Base-by-base conservation (phyloP, 1,140 invertebrate species). In the Ceratosolen solmsi region DNA sequence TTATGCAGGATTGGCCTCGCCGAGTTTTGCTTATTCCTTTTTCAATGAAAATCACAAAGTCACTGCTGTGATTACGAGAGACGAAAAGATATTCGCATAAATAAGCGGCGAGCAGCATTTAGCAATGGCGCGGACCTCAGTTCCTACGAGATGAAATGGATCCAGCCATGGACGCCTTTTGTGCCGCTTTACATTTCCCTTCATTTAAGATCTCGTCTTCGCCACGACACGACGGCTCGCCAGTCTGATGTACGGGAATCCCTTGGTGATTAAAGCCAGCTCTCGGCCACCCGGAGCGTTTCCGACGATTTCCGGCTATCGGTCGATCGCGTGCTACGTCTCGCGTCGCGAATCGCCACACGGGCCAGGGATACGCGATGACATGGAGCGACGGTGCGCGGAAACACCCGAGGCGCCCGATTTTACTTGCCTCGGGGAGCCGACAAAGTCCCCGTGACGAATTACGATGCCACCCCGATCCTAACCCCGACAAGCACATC, bases 11-110 rank as follows among this genome's bases (percentile, higher is more conserved):
- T 15, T 54, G 22, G 49, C 25, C 7, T 25, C 30, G 51, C 74
- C 2, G 30, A 2, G 27, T 13, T 8, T n/a, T 1, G 8, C 7
- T 9, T n/a, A 51, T n/a, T 27, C 75, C 30, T 54, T 68, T 68
- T 79, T 79, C 65, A 54, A 71, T 79, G 51, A 71, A 79, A 71
- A 79, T 56, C 11, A 41, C 75, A 78, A 79, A 71, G 65, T 71
- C 77, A 79, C 17, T 41, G 27, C 25, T 33, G n/a, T 49, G 46
- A 72, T 36, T 49, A 1, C 17, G 33, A 36, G 33, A 15, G 9
- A 68, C 63, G 63, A 68, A 68, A 38, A 68, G 63, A 25, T 68
- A 68, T 68, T 68, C 63, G 7, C 38, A 38, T 63, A 63, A 63
- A 63, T 63, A 63, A 63, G 17, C 3, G 9, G 60, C 3, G 13